Conservation (phyloP, 2,113 vertebrate species). For the Halichoerus grypus region DNA sequence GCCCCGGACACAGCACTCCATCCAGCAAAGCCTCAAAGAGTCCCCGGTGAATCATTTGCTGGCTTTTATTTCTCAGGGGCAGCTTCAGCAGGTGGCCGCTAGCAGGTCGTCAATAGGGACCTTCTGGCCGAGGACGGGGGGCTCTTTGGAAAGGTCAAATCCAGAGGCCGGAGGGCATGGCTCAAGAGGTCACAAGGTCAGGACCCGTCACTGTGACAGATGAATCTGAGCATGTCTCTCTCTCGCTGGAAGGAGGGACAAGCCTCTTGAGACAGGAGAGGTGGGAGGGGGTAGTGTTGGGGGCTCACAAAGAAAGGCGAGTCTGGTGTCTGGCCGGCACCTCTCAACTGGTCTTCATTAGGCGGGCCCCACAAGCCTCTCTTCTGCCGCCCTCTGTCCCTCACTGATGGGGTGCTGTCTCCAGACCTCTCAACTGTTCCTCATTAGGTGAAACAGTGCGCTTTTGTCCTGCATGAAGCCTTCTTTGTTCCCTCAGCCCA, state of each 20-base stretch:
- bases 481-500: constrained; percentile 87
- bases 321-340: constrained; percentile 82
- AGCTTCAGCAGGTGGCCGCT: constrained; percentile 91
- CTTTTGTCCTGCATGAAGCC: constrained; percentile 91
- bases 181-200: constrained; percentile 91
- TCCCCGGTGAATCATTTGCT: constrained; percentile 93
- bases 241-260: not conserved
- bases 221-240: constrained; percentile 87
- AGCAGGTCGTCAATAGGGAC: constrained; percentile 97
- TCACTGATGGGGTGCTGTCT: constrained; percentile 87
- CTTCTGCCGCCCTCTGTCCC: constrained; percentile 78
- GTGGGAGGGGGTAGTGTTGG: constrained; percentile 55
- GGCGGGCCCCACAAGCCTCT: constrained; percentile 69
- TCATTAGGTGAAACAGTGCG: constrained; percentile 91
- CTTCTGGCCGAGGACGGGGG: constrained; percentile 88
- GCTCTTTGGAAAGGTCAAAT: constrained; percentile 91
- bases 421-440: constrained; percentile 92
- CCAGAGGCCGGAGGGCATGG: constrained; percentile 92
- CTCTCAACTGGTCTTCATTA: constrained; percentile 92
- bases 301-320: constrained; percentile 71
- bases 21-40: constrained; percentile 87
- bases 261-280: constrained; percentile 67
- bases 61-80: constrained; percentile 93
- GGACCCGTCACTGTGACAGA: constrained; percentile 92
- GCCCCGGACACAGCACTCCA: constrained; percentile 87